These are phyloP conservation scores for Microtus oregoni DNA, from an alignment of 2,113 vertebrate species.

Conservation along the genomic window DNA sequence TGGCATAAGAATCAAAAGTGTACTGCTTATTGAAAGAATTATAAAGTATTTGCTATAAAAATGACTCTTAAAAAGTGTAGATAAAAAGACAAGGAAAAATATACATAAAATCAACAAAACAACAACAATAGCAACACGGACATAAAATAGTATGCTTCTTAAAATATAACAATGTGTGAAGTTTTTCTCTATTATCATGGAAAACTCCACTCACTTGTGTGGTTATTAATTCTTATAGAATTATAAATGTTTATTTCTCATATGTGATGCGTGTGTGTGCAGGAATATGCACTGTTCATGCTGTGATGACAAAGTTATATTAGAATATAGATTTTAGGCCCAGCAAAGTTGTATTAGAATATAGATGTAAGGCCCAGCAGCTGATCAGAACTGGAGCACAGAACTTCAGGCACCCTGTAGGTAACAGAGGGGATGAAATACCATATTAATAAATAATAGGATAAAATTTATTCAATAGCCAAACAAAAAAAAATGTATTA, in stretches of 20 bases:
- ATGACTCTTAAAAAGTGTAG: conserved; percentile 23
- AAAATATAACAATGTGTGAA: neutral
- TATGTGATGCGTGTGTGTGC: neutral
- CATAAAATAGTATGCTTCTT: neutral
- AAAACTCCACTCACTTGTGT: neutral
- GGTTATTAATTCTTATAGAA: neutral
- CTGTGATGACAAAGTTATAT: neutral
- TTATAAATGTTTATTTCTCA: neutral
- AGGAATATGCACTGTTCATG: neutral
- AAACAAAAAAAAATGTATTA: neutral
- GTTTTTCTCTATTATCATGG: neutral
- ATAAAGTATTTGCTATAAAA: neutral
- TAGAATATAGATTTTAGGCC: neutral
- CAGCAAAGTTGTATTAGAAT: neutral
- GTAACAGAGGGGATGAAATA: neutral
- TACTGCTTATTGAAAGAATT: neutral
- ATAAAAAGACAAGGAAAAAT: conserved; percentile 11
- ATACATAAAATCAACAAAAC: neutral
- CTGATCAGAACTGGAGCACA: neutral
- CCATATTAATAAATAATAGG: neutral
- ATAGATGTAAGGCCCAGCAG: neutral
- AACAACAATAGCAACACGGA: neutral
- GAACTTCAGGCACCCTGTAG: neutral
- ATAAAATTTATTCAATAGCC: neutral
- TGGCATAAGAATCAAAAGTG: neutral